Evolutionary conservation across 2,797 vertebrate genomes (phyloP), one percentile per base, ranked within the genome.

Genomic region (Synanceia verrucosa): DNA sequence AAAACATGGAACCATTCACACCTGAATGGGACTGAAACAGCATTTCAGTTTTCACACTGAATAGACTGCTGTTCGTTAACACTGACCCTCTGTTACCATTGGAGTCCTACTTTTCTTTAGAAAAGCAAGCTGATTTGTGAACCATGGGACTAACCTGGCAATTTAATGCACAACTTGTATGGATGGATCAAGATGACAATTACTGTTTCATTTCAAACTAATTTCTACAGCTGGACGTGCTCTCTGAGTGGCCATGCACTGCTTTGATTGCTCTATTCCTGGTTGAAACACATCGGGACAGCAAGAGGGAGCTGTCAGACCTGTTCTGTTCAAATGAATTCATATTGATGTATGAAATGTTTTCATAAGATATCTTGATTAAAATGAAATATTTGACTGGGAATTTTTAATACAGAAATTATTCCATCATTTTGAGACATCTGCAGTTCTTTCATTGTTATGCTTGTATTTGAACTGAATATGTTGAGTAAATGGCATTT

Each of bases 81-180:
- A 44, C 24, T 23, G 28, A n/a, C 26, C 61, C 39, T 68, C 74
- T 71, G 60, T 51, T 65, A 65, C 59, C 63, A 43, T 46, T 34
- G 51, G 65, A 81, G 44, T 73, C 58, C 36, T 9, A 57, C 62
- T 78, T 71, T 77, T 68, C 60, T 79, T 66, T n/a, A 44, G 36
- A 36, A 56, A 55, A 53, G 34, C 43, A 11, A 60, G 26, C 48
- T 33, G 73, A 65, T 63, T 86, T 89, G 86, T 85, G 75, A 87
- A 85, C 75, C 66, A 34, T 43, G 33, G 67, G 56, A 84, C 73
- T 73, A 68, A 90, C 67, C 52, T 61, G 66, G 60, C n/a, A 48
- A 77, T 84, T 70, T 67, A 61, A 76, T 81, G 76, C 78, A 75
- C 65, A 59, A 53, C 16, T 12, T 34, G 33, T 28, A 39, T 60